These are phyloP conservation scores for Gastracanthus pulcherrimus DNA, from an alignment of 2,888 invertebrate genomes.

Conservation along the genomic window DNA sequence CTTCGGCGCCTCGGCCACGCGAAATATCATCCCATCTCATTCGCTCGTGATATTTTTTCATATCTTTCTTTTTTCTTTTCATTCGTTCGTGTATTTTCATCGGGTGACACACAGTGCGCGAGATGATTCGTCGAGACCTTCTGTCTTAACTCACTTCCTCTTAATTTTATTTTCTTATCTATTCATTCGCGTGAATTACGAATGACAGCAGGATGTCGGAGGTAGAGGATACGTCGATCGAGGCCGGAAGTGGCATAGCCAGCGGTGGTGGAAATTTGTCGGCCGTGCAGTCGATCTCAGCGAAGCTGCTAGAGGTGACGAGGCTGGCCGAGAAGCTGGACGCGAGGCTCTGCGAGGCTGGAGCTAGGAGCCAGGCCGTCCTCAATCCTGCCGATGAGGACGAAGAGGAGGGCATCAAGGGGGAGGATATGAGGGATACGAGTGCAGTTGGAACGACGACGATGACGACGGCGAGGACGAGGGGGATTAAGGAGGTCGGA, in stretches of 20 bases:
- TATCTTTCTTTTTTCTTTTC: background rate
- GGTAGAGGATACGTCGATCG: slow-evolving; percentile 59
- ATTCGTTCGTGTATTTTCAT: background rate
- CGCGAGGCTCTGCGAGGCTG: slow-evolving; percentile 75
- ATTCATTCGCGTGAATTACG: background rate
- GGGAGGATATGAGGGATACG: background rate
- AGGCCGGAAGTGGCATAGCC: slow-evolving; percentile 60
- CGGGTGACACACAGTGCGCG: background rate
- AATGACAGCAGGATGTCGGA: slow-evolving; percentile 69
- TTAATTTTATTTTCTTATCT: background rate
- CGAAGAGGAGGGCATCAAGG: background rate
- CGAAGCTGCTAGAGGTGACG: slow-evolving; percentile 82
- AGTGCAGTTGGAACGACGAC: background rate
- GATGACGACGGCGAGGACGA: background rate
- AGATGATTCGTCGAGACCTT: background rate
- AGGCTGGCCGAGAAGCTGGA: slow-evolving; percentile 84
- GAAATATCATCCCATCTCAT: background rate
- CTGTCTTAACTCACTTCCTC: no score
- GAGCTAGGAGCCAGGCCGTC: slow-evolving; percentile 71
- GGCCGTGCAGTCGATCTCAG: slow-evolving; percentile 84
- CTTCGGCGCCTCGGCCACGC: background rate
- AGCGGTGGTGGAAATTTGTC: slow-evolving; percentile 79
- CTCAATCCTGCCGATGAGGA: slow-evolving; percentile 52
- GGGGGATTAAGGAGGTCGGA: background rate
- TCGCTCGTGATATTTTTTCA: background rate